A percentile compares a stretch with the other conserved stretches of the same genome.
These are phyloP conservation scores for Progne subis DNA, from an alignment of 2,113 vertebrate species.

Conservation along the genomic window DNA sequence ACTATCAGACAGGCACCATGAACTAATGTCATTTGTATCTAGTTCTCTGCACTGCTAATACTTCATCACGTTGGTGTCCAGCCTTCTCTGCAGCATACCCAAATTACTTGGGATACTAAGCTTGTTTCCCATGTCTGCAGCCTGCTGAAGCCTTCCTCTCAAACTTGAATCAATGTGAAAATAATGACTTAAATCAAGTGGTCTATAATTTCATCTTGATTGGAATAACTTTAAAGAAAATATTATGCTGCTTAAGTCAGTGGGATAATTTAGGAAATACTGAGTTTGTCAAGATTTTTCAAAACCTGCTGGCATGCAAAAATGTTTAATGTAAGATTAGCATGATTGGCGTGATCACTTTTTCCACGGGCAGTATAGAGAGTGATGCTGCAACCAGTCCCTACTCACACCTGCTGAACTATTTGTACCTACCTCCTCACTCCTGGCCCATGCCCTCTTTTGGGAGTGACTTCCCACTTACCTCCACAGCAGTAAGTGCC, in stretches of 20 bases:
- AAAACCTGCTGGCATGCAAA: neutral
- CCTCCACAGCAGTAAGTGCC: neutral
- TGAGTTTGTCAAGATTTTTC: neutral
- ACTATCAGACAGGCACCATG: neutral
- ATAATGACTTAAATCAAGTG: neutral
- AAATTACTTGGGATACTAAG: neutral
- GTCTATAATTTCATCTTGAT: neutral
- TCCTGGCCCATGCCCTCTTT: neutral
- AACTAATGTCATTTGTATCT: neutral
- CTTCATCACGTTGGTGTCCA: neutral
- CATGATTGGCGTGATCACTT: neutral
- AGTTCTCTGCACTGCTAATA: neutral
- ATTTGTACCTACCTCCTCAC: neutral
- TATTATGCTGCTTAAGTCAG: neutral
- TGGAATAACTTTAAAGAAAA: neutral
- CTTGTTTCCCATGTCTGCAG: neutral
- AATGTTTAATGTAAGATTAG: neutral
- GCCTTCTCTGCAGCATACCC: neutral
- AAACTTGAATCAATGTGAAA: neutral
- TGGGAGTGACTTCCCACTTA: neutral
- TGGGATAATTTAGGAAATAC: neutral
- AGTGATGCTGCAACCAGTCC: neutral
- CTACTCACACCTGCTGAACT: neutral
- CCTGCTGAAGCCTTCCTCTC: neutral
- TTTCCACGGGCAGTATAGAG: neutral